Percentiles rank a stretch among this genome's conserved stretches.
These are phyloP conservation scores for Carassius carassius DNA, from an alignment of 2,113 vertebrate genomes.

Conservation along the genomic window DNA sequence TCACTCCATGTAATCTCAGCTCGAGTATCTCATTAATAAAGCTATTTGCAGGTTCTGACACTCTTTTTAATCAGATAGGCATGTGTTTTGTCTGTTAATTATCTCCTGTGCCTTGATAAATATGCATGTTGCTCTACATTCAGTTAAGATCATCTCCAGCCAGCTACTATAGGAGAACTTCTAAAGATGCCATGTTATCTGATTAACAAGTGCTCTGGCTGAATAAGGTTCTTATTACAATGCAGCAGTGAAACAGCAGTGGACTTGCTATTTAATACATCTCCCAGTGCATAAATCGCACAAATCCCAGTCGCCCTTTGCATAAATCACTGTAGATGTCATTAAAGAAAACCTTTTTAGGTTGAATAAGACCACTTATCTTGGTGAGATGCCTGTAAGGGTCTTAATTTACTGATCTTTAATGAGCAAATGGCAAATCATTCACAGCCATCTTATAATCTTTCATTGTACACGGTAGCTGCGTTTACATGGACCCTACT, in stretches of 20 bases:
- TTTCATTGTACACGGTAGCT: not conserved
- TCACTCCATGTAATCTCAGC: not conserved
- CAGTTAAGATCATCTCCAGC: conserved; percentile 61
- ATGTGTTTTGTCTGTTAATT: conserved; percentile 69
- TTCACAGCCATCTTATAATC: not conserved
- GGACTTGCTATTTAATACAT: conserved; percentile 29
- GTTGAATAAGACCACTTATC: conserved; percentile 4
- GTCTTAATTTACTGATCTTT: not conserved
- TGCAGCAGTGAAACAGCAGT: not conserved
- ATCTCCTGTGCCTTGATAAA: conserved; percentile 68
- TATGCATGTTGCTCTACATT: conserved; percentile 59
- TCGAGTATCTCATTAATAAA: conserved; percentile 22
- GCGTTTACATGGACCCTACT: too few relatives aligned
- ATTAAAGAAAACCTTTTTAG: conserved; percentile 20
- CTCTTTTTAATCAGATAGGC: conserved; percentile 58
- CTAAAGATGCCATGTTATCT: conserved; percentile 43
- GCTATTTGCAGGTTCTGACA: conserved; percentile 57
- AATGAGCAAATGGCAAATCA: not conserved
- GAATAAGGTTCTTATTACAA: conserved; percentile 10
- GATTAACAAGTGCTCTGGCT: conserved; percentile 22
- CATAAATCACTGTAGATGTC: conserved; percentile 22
- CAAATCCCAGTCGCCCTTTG: not conserved
- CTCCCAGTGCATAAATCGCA: not conserved
- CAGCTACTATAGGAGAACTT: conserved; percentile 41
- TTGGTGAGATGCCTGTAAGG: not conserved